These are phyloP conservation scores for Cyrtodaria siliqua DNA, from an alignment of 2,888 invertebrate genomes.

Conservation along the genomic window DNA sequence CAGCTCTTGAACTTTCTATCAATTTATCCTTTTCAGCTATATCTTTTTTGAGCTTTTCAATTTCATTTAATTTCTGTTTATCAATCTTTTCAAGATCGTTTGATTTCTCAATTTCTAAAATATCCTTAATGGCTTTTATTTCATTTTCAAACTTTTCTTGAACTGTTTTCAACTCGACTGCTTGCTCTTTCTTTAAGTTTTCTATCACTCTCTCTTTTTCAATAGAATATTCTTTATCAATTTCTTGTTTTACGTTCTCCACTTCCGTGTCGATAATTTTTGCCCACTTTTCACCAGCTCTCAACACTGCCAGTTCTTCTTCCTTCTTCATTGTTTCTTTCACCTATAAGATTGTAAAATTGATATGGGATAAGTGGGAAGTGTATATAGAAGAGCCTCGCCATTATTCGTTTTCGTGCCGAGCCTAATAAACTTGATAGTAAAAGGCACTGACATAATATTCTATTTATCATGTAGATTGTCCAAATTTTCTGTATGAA, in stretches of 20 bases:
- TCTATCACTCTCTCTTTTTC: constrained; percentile 30
- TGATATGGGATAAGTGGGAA: too few relatives aligned
- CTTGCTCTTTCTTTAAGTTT: constrained; percentile 27
- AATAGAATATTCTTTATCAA: constrained; percentile 3
- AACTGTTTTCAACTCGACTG: constrained; percentile 19
- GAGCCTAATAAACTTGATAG: too few relatives aligned
- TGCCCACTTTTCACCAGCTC: constrained; percentile 35
- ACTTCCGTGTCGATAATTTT: constrained; percentile 44
- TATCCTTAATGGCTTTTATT: constrained; percentile 51
- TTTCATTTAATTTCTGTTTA: constrained; percentile 56
- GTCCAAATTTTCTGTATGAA: too few relatives aligned
- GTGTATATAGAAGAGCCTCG: too few relatives aligned
- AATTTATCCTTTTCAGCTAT: constrained; percentile 35
- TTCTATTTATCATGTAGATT: too few relatives aligned
- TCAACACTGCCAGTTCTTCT: constrained; percentile 30
- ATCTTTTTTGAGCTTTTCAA: constrained; percentile 55
- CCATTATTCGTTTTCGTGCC: too few relatives aligned
- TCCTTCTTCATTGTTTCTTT: constrained; percentile 40
- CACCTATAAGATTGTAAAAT: constrained; percentile 20
- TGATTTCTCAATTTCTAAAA: constrained; percentile 54
- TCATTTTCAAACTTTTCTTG: constrained; percentile 53
- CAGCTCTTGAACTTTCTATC: constrained; percentile 5
- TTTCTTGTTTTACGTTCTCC: constrained; percentile 35
- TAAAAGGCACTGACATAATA: too few relatives aligned
- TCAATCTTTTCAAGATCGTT: constrained; percentile 58